Base-by-base conservation (phyloP, 92 coral and sea anemone genomes). In the Bergia sp. region DNA sequence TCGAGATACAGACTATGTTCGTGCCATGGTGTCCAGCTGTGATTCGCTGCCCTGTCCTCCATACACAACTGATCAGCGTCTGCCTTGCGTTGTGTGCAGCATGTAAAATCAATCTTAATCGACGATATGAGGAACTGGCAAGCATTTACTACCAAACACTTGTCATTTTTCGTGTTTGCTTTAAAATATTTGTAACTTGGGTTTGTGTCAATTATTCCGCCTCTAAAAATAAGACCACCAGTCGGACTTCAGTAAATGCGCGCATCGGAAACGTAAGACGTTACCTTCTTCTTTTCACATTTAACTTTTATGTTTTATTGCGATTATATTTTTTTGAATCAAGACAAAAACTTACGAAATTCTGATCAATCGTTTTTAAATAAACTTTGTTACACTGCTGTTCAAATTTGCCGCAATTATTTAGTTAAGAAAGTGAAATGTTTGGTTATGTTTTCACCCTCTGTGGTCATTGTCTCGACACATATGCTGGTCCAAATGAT, bases 31-130 rank as follows among this genome's bases (percentile, higher is more conserved):
- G 45, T 93, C 95, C 41, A 86, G 92, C 77, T 95, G 98, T 45
- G 89, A 88, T 50, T 69, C 98, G 16, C 90, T 95, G 88, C 87
- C 91, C 21, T 95, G 98, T 66, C 98, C 95, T 7, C 96, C 98
- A 2, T 95, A 94, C 91, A 90, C 94, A 9, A 89, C 86, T 66
- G 80, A 92, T 13, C 96, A 95, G 87, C 91, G 98, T 37, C 88
- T 95, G 23, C 98, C 98, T 6, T 95, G 98, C 76, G 98, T 95
- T 1, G 98, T 95, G 2, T 95, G 98, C 72, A 90, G 93, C 58
- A 95, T 95, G 92, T 95, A 65, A 86, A 8, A 42, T 40, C 66
- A 50, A 37, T 49, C 2, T 12, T 9, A 53, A 7, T 44, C 47
- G 67, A 29, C n/a, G 64, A 44, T 44, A 44, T 49, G 37, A 43